These are phyloP conservation scores for Rhadina sibilatrix DNA, from an alignment of 2,113 vertebrate species.

Conservation along the genomic window DNA sequence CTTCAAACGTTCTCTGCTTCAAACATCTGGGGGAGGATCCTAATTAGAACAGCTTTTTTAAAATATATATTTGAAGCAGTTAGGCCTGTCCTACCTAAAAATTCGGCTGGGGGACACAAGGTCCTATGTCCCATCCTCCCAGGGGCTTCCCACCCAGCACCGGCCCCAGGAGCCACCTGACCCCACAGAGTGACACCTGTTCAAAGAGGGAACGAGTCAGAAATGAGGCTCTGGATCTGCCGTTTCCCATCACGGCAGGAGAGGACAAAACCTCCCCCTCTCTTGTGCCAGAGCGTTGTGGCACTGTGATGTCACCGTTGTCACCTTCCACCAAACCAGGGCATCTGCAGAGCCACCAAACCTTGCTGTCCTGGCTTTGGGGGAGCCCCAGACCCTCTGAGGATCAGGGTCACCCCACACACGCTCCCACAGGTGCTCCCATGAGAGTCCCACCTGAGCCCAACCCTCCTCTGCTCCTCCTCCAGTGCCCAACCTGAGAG, in stretches of 20 bases:
- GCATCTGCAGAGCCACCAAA: neutral
- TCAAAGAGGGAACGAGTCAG: neutral
- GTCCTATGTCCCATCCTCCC: neutral
- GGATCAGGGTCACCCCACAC: accelerated
- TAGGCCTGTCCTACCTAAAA: neutral
- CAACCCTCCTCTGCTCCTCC: neutral
- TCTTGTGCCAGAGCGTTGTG: too few species aligned
- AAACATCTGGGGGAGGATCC: accelerated
- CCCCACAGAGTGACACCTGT: neutral
- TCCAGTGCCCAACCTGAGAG: accelerated
- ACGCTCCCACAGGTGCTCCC: too few species aligned
- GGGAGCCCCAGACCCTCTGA: neutral
- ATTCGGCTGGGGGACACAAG: neutral
- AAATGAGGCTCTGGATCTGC: accelerated
- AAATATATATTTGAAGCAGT: neutral
- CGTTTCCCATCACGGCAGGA: neutral
- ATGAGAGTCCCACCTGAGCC: accelerated
- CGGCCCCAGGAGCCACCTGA: neutral
- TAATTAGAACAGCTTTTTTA: accelerated
- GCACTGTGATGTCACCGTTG: accelerated
- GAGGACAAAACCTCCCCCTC: neutral
- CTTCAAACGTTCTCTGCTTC: accelerated
- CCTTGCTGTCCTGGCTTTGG: neutral
- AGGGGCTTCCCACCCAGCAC: neutral
- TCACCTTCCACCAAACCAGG: neutral